phyloP scores from a whole-genome alignment of 2,113 vertebrate species.

The Athene cunicularia region DNA sequence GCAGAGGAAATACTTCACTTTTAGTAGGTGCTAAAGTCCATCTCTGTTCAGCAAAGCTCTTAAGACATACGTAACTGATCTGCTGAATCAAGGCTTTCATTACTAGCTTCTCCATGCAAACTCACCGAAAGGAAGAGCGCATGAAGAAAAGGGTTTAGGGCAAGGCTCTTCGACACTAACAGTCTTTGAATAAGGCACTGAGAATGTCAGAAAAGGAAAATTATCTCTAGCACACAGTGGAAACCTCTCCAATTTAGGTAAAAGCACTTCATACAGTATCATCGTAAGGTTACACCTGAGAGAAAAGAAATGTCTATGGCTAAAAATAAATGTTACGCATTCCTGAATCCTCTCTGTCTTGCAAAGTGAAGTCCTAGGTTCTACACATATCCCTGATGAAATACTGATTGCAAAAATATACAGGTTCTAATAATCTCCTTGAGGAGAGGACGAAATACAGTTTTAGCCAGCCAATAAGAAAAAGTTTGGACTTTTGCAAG shows the following conservation, averaged over 20 bases:
- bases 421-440: background rate
- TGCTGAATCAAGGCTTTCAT: constrained; percentile 38
- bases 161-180: background rate
- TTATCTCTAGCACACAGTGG: background rate
- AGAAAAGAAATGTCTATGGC: background rate
- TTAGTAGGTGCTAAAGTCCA: constrained; percentile 32
- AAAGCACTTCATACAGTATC: background rate
- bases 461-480: background rate
- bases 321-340: background rate
- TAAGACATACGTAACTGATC: background rate
- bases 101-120: background rate
- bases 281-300: background rate
- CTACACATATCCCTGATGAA: background rate
- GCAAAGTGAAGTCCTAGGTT: background rate
- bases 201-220: background rate
- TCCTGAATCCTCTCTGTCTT: background rate
- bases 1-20: constrained; percentile 39
- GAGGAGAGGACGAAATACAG: background rate
- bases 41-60: constrained; percentile 16
- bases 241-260: background rate
- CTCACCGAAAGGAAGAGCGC: background rate
- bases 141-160: background rate
- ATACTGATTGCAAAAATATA: background rate
- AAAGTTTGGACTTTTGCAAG: background rate
- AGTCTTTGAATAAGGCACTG: background rate